phyloP scores from a whole-genome alignment of 2,888 invertebrate genomes.

The Apodemia duryi region DNA sequence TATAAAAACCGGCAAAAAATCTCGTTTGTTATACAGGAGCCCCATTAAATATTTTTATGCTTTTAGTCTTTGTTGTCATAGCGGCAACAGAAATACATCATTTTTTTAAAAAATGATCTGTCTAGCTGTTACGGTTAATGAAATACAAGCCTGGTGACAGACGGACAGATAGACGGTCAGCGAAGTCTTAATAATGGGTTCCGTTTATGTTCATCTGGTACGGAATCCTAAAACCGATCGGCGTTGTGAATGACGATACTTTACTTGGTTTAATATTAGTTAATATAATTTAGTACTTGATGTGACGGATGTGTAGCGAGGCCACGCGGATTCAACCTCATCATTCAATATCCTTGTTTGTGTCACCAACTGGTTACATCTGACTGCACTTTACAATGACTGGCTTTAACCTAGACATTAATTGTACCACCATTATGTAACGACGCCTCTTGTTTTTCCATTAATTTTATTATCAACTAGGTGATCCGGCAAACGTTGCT shows the following conservation, averaged over 20 bases:
- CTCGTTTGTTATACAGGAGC: no score
- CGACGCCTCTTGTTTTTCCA: neutral
- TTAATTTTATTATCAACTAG: neutral
- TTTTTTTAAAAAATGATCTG: no score
- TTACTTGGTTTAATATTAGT: neutral
- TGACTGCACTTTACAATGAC: constrained; percentile 23
- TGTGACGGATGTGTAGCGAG: constrained; percentile 38
- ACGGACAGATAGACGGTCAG: no score
- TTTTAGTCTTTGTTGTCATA: no score
- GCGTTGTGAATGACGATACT: neutral
- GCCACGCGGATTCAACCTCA: constrained; percentile 41
- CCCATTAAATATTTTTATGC: no score
- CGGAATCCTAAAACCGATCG: neutral
- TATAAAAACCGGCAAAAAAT: no score
- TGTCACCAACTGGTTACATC: constrained; percentile 26
- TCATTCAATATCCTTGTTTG: constrained; percentile 58
- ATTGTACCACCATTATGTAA: constrained; percentile 11
- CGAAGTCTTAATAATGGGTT: no score
- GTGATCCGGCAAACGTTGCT: no score
- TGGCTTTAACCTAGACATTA: constrained; percentile 23
- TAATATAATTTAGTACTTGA: constrained; percentile 8
- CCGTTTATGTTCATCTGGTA: no score
- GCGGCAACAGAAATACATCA: no score
- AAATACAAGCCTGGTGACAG: no score
- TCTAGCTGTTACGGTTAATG: no score